phyloP scores from a whole-genome alignment of 2,888 invertebrate species.

The Melipona beecheii region DNA sequence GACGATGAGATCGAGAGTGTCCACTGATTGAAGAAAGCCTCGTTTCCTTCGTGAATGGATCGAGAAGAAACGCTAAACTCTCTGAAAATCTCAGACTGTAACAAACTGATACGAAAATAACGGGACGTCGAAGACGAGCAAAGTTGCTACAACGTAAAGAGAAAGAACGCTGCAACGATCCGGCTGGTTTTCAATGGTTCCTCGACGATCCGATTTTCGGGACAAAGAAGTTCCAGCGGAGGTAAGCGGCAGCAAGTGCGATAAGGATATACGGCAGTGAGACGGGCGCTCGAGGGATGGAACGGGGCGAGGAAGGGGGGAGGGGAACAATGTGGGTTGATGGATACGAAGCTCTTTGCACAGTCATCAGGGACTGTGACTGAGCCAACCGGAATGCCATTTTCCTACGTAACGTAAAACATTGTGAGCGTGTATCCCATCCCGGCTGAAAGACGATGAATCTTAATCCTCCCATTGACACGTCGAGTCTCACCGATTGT shows the following conservation, averaged over 20 bases:
- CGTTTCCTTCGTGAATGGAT: no score
- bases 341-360: constrained; percentile 68
- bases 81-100: no score
- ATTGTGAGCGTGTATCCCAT: constrained; percentile 39
- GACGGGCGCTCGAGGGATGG: constrained; percentile 33
- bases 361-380: constrained; percentile 63
- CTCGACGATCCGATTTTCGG: constrained; percentile 54
- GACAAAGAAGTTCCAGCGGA: constrained; percentile 61
- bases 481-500: constrained; percentile 39
- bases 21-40: no score
- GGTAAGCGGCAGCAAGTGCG: constrained; percentile 55
- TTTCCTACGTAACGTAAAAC: constrained; percentile 58
- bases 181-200: constrained; percentile 33
- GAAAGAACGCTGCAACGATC: constrained; percentile 26
- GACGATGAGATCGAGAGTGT: no score
- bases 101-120: background rate
- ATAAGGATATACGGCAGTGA: constrained; percentile 52
- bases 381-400: constrained; percentile 58
- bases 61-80: no score
- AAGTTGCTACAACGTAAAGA: constrained; percentile 14
- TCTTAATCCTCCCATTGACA: constrained; percentile 44
- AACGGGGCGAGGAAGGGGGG: constrained; percentile 19
- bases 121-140: background rate
- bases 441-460: constrained; percentile 42
- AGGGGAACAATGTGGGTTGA: constrained; percentile 65